Evolutionary conservation across 2,888 invertebrate genomes (phyloP), one percentile per base, ranked within the genome.

Genomic region (Spisula solida): DNA sequence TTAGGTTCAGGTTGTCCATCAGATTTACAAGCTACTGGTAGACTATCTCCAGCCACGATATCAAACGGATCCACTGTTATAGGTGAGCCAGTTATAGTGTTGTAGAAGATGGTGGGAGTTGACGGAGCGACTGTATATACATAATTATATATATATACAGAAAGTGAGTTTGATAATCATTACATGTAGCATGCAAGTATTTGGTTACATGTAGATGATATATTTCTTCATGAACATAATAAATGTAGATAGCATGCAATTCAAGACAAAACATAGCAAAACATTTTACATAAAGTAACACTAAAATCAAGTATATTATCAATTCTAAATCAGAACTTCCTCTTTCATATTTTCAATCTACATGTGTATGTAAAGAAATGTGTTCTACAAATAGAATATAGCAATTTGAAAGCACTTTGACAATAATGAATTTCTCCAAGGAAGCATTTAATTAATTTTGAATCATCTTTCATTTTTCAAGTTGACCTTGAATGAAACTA

Each of bases 41-140:
- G 6, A 60, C 60, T 20, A 60, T 60, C 60, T n/a, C n/a, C 60
- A 60, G 6, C 25, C 4, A 60, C 25, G 4, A 60, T n/a, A 60
- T 60, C n/a, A 60, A 60, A 60, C 6, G 60, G 60, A 60, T 60
- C 25, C 60, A 60, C 51, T 60, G 60, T n/a, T 60, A 60, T n/a
- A n/a, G 20, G 60, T 60, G 20, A 6, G 25, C n/a, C 60, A 20
- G 60, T 5, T 60, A 20, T 60, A 60, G n/a, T 60, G n/a, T n/a
- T 25, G 25, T n/a, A n/a, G 60, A n/a, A 25, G 25, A 60, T n/a
- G 0, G n/a, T n/a, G 4, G 60, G 60, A 60, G 4, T 60, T 20
- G 60, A 2, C 1, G 60, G 60, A 60, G n/a, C 60, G 60, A 60
- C 60, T 60, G 60, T 25, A 60, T 60, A 6, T n/a, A n/a, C n/a